Evolutionary conservation across 1,140 invertebrate species (phyloP).

Genomic region (Pseudobourletiella spinata): DNA sequence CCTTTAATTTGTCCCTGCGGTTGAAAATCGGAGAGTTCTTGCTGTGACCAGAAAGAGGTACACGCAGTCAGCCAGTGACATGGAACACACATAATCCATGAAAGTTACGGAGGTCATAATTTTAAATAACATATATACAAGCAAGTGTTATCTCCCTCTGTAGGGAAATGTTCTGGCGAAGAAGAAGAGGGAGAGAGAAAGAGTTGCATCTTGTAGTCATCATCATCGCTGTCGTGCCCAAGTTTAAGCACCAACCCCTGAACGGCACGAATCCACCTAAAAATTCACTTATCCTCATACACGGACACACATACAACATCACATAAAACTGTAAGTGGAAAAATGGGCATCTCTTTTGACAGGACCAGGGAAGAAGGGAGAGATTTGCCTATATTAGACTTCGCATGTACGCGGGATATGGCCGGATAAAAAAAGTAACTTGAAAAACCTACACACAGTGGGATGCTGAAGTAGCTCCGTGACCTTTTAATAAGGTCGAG

Average conservation of each 20-base stretch:
- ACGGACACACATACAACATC: no score
- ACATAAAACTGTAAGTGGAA: no score
- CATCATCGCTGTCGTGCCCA: no score
- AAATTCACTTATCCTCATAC: background rate
- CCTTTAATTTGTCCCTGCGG: conserved; percentile 4
- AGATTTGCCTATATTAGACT: conserved; percentile 16
- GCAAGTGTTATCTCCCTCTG: background rate
- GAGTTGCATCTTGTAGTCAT: no score
- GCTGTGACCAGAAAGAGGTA: conserved; percentile 3
- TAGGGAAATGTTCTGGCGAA: no score
- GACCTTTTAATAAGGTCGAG: conserved; percentile 35
- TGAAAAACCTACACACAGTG: conserved; percentile 34
- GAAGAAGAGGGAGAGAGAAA: no score
- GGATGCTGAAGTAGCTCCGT: conserved; percentile 15
- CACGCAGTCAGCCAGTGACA: background rate
- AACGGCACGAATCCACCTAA: no score
- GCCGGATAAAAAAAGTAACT: background rate
- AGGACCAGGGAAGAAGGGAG: background rate
- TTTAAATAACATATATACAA: background rate
- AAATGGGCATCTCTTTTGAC: conserved; percentile 5
- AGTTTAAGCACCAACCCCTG: no score
- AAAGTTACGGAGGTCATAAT: conserved; percentile 6
- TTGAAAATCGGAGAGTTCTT: conserved; percentile 5
- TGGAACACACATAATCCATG: conserved; percentile 1
- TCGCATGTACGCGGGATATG: background rate